Percentiles rank a stretch among this genome's conserved stretches.
Evolutionary conservation across 2,113 vertebrate species (phyloP).

Genomic region (Megaleporinus macrocephalus): DNA sequence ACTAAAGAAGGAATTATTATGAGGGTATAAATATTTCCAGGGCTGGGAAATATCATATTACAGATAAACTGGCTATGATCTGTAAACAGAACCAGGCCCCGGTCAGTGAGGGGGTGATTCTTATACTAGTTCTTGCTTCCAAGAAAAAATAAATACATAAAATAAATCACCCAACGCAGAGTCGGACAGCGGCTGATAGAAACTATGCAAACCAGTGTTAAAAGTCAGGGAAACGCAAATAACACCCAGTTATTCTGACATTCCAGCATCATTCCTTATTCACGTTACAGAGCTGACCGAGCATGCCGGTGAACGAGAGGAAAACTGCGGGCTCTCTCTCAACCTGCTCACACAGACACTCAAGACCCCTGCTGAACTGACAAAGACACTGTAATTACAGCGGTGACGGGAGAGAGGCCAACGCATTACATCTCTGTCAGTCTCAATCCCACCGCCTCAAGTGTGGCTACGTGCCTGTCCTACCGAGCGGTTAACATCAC

Average conservation of each 20-base stretch:
- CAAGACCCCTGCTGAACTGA: slow-evolving; percentile 20
- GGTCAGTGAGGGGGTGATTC: too few species aligned
- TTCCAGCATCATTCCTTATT: background rate
- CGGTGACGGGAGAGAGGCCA: slow-evolving; percentile 32
- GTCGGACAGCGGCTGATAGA: background rate
- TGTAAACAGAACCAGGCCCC: too few species aligned
- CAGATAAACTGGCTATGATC: too few species aligned
- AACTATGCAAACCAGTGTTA: too few species aligned
- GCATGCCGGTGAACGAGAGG: background rate
- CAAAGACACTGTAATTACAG: slow-evolving; percentile 47
- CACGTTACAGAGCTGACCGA: background rate
- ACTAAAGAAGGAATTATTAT: too few species aligned
- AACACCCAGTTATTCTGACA: too few species aligned
- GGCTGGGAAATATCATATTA: too few species aligned
- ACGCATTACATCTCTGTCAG: slow-evolving; percentile 40
- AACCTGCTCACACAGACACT: slow-evolving; percentile 4
- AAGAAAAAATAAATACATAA: too few species aligned
- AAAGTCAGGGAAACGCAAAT: background rate
- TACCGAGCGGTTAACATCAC: slow-evolving; percentile 6
- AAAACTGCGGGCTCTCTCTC: background rate
- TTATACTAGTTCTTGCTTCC: too few species aligned
- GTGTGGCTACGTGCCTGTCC: slow-evolving; percentile 16
- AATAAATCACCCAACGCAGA: background rate
- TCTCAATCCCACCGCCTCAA: slow-evolving; percentile 20
- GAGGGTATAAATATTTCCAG: too few species aligned